Evolutionary conservation across 2,797 vertebrate species (phyloP), one percentile per base, ranked within the genome.

Genomic region (Onychomys leucogaster): DNA sequence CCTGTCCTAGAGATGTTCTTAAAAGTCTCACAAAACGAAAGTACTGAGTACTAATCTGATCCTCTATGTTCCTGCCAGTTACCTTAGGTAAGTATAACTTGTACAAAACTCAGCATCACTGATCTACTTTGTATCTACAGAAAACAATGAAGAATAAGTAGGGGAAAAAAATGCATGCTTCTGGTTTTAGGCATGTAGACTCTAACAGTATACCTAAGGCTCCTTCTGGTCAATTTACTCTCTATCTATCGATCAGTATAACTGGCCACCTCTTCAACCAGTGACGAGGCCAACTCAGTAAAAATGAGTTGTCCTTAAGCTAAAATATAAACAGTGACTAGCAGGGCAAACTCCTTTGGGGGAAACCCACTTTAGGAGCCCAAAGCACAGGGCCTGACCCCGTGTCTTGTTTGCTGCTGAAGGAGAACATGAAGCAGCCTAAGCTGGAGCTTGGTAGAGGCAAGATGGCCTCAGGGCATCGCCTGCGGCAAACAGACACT

Each of bases 171-270:
- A 32, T 61, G 9, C 49, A 78, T 7, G n/a, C 8, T 94, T 96
- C 82, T 92, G 52, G 84, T 49, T 57, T 91, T 77, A 81, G 27
- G 10, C 59, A 65, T 84, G 3, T 46, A 89, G 71, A 88, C 37
- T 57, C 82, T 73, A 88, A 49, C 46, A 91, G 90, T 37, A 59
- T 32, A 94, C 65, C 7, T 27, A 73, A 80, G 23, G 2, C 0
- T 88, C 84, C 81, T 89, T 96, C 43, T 65, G 63, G 37, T 49
- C 71, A 76, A 59, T 91, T 81, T 81, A 59, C 84, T 94, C 93
- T 95, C 13, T 77, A 23, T 85, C 81, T 78, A 23, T 81, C 84
- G 25, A 59, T 67, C 76, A 57, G 19, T n/a, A 41, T 86, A 95
- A 88, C 63, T 89, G 71, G 59, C 52, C 75, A 91, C 1, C 49